These are phyloP conservation scores for Indicator maculatus DNA, from an alignment of 2,113 vertebrate genomes.

Conservation along the genomic window DNA sequence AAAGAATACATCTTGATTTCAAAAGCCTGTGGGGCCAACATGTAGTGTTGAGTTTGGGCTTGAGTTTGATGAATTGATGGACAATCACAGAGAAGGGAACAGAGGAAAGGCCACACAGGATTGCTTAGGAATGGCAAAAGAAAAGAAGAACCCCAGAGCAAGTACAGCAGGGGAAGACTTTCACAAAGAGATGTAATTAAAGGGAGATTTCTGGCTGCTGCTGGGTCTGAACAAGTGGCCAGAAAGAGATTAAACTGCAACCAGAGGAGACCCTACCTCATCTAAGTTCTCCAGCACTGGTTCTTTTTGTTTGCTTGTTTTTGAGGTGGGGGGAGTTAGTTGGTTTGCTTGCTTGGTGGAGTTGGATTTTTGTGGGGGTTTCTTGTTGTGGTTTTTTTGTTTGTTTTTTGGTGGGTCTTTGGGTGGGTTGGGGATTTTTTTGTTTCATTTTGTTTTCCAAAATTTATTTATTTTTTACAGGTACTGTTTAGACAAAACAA, in stretches of 20 bases:
- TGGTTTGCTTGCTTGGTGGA: no score
- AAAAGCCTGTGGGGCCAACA: background rate
- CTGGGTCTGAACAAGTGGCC: background rate
- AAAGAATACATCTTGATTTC: slow-evolving; percentile 49
- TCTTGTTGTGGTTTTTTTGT: no score
- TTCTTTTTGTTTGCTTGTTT: no score
- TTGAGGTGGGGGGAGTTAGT: no score
- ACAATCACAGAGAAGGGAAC: background rate
- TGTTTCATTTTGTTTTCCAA: no score
- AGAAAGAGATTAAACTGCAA: background rate
- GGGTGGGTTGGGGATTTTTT: no score
- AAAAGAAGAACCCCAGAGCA: accelerated
- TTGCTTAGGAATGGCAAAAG: background rate
- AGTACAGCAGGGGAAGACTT: background rate
- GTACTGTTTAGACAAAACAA: no score
- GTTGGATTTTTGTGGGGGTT: no score
- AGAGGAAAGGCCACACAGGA: background rate
- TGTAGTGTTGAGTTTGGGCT: background rate
- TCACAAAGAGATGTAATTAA: background rate
- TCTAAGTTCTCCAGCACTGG: background rate
- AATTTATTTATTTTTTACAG: no score
- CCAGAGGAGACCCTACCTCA: background rate
- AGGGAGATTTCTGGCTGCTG: background rate
- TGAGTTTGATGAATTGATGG: slow-evolving; percentile 6
- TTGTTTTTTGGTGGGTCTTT: no score